phyloP scores from a whole-genome alignment of 2,888 invertebrate genomes.

The Graphium colonna region DNA sequence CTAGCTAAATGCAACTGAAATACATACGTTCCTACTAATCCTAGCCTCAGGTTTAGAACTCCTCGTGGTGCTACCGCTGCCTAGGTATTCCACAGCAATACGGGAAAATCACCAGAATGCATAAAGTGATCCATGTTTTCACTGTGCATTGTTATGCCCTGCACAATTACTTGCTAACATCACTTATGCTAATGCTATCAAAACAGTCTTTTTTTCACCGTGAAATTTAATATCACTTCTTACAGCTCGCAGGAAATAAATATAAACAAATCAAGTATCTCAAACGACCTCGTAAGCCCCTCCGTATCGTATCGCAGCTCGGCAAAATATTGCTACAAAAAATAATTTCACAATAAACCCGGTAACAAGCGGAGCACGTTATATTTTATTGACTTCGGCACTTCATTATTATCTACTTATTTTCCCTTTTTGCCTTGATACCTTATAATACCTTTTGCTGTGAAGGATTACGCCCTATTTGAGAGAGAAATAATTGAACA shows the following conservation, averaged over 20 bases:
- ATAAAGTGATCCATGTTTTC: too few species aligned
- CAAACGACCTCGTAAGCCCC: neutral
- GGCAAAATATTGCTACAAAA: neutral
- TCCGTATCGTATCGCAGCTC: neutral
- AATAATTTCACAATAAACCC: neutral
- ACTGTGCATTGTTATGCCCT: too few species aligned
- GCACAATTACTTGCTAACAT: too few species aligned
- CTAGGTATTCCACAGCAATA: too few species aligned
- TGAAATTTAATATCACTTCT: neutral
- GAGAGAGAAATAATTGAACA: slow-evolving; percentile 64
- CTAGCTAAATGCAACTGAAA: too few species aligned
- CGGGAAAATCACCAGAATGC: too few species aligned
- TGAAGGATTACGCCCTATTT: slow-evolving; percentile 62
- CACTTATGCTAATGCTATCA: too few species aligned
- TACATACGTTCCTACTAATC: too few species aligned
- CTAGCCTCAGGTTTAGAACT: too few species aligned
- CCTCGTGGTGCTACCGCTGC: too few species aligned
- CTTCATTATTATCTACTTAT: slow-evolving; percentile 66
- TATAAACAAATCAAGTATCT: neutral
- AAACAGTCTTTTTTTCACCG: neutral
- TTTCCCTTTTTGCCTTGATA: slow-evolving; percentile 52
- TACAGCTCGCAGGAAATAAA: neutral
- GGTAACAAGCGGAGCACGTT: slow-evolving; percentile 31
- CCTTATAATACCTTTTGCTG: slow-evolving; percentile 50
- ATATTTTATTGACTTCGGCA: slow-evolving; percentile 50